Percentiles rank a stretch among this genome's conserved stretches.
These are phyloP conservation scores for Lucinisca nassula DNA, from an alignment of 2,888 invertebrate species.

Conservation along the genomic window DNA sequence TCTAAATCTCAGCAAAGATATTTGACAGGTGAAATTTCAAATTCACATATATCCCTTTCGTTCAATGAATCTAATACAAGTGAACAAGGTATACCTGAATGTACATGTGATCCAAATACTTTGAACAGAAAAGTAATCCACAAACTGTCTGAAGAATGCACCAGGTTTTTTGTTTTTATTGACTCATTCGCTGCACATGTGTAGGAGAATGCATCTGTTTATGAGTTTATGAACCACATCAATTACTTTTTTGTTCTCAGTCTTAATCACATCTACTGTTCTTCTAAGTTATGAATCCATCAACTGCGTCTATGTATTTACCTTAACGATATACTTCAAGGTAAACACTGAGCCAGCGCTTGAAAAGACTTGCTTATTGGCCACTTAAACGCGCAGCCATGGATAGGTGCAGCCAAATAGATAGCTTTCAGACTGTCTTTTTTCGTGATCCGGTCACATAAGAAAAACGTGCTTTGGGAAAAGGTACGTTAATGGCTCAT, in stretches of 20 bases:
- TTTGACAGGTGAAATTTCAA: background rate
- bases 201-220: background rate
- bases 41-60: background rate
- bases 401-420: background rate
- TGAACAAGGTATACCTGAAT: background rate
- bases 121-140: background rate
- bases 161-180: background rate
- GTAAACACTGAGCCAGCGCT: background rate
- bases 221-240: background rate
- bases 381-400: background rate
- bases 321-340: background rate
- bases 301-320: background rate
- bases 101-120: background rate
- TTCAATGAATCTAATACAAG: background rate
- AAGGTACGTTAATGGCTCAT: no score
- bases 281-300: background rate
- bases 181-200: background rate
- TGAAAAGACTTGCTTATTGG: background rate
- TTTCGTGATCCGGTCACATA: no score
- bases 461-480: no score
- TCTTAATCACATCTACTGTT: background rate
- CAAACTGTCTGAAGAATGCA: background rate
- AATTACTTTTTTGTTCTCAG: background rate
- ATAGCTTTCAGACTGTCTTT: background rate
- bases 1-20: background rate